Evolutionary conservation across 1,140 invertebrate species (phyloP).

Genomic region (Asobara japonica): DNA sequence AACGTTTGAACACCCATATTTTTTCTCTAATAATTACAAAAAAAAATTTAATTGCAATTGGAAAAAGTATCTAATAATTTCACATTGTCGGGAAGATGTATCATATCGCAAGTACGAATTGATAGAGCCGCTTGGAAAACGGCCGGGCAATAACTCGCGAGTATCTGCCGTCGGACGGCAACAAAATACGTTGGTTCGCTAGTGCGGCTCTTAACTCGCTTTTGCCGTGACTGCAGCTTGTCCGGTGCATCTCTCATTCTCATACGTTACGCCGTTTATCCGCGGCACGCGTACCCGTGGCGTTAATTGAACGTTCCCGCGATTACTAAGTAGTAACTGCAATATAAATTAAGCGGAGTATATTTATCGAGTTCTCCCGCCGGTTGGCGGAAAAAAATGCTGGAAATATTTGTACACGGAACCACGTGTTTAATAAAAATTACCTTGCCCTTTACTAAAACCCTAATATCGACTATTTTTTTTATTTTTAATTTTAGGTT

Average conservation of each 20-base stretch:
- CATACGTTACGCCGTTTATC: conserved; percentile 34
- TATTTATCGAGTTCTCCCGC: conserved; percentile 58
- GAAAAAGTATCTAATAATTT: too few relatives aligned
- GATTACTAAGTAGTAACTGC: conserved; percentile 50
- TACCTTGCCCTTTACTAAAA: neutral
- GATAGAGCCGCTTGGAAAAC: neutral
- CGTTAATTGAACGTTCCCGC: conserved; percentile 53
- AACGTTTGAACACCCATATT: too few relatives aligned
- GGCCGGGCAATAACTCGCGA: neutral
- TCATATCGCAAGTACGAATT: neutral
- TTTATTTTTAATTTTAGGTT: too few relatives aligned
- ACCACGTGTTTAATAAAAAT: neutral
- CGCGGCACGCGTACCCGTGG: conserved; percentile 33
- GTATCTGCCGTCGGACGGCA: conserved; percentile 20
- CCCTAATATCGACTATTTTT: too few relatives aligned
- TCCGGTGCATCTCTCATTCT: conserved; percentile 28
- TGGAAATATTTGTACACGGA: neutral
- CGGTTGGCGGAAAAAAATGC: neutral
- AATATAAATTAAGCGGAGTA: conserved; percentile 59
- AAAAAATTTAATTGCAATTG: too few relatives aligned
- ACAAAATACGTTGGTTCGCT: neutral
- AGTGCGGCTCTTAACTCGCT: neutral
- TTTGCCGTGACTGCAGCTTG: conserved; percentile 21
- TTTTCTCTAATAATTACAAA: too few relatives aligned
- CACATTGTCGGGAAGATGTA: too few relatives aligned